phyloP scores from a whole-genome alignment of 92 coral and sea anemone species.

The Chrysogorgia sp. region DNA sequence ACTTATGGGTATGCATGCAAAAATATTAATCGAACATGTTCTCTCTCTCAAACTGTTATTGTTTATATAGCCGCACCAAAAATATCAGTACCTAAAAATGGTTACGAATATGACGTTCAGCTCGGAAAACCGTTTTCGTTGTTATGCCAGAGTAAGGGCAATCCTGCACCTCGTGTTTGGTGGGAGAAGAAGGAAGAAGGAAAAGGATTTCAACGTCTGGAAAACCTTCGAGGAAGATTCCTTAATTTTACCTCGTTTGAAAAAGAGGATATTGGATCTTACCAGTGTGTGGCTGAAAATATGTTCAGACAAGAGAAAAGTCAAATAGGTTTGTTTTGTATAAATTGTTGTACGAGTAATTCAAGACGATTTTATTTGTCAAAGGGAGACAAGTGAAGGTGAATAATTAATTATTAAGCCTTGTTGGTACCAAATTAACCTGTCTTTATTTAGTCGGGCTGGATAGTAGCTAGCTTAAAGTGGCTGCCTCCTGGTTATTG shows the following conservation, averaged over 20 bases:
- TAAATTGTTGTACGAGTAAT: too few species aligned
- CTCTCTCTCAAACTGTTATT: not conserved
- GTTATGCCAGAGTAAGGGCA: constrained; percentile 67
- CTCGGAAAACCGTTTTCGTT: constrained; percentile 33
- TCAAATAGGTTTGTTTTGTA: constrained; percentile 19
- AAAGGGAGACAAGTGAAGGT: too few species aligned
- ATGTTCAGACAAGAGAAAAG: not conserved
- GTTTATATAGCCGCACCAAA: constrained; percentile 54
- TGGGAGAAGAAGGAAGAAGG: constrained; percentile 61
- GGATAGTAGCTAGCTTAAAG: too few species aligned
- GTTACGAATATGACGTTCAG: not conserved
- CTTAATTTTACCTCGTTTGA: constrained; percentile 40
- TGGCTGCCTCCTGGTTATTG: too few species aligned
- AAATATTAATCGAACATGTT: not conserved
- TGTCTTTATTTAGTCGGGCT: too few species aligned
- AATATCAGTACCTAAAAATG: not conserved
- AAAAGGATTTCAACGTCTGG: constrained; percentile 2
- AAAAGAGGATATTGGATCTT: constrained; percentile 48
- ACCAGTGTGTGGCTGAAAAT: constrained; percentile 75
- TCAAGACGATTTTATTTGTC: too few species aligned
- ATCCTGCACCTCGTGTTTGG: constrained; percentile 68
- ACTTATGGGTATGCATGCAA: not conserved
- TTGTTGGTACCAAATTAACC: too few species aligned
- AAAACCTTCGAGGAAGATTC: not conserved
- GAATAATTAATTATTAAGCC: too few species aligned